Base-by-base conservation (phyloP, 2,113 vertebrate genomes). In the Hemicordylus capensis region DNA sequence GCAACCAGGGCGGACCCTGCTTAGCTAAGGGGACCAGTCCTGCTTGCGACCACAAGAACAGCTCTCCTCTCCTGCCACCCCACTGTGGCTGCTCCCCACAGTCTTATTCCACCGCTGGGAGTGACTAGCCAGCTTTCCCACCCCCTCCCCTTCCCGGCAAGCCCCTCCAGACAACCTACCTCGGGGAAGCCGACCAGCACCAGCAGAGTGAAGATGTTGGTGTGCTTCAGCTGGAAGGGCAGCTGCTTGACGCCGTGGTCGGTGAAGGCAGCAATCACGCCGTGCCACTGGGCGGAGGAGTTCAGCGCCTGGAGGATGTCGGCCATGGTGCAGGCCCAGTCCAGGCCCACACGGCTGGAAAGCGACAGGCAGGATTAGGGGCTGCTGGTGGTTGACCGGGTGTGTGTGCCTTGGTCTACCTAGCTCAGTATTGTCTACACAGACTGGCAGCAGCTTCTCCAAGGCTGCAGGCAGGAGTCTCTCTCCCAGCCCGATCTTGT, bases 111-210 rank as follows among this genome's bases (percentile, higher is more conserved):
- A 48, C 19, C 58, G 15, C n/a, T n/a, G n/a, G 22, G 8, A 6
- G 14, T 11, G 63, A 2, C 2, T 64, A 22, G 48, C 9, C 42
- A 28, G 14, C 15, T 54, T 37, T 78, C 24, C 0, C 0, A 31
- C 2, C 1, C 17, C 44, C 19, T n/a, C 69, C 67, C 1, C 12
- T 26, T 78, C 42, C 67, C 26, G 17, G 63, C 2, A 12, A n/a
- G 5, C n/a, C 2, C 80, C 0, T 0, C 12, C 0, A 86, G 54
- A 22, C 1, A 56, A 31, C 75, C 54, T 92, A 99, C 99, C 98
- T 99, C 98, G 42, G 99, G 98, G 91, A 99, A 99, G 88, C 98
- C 98, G 77, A 99, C 99, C 34, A 99, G 96, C 84, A 99, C 99
- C 74, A 99, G 89, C 77, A 99, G 93, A 7, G 98, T 98, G 95